A percentile compares a stretch with the other conserved stretches of the same genome.
Evolutionary conservation across 2,797 vertebrate genomes (phyloP).

Genomic region (Phrynocephalus forsythii): DNA sequence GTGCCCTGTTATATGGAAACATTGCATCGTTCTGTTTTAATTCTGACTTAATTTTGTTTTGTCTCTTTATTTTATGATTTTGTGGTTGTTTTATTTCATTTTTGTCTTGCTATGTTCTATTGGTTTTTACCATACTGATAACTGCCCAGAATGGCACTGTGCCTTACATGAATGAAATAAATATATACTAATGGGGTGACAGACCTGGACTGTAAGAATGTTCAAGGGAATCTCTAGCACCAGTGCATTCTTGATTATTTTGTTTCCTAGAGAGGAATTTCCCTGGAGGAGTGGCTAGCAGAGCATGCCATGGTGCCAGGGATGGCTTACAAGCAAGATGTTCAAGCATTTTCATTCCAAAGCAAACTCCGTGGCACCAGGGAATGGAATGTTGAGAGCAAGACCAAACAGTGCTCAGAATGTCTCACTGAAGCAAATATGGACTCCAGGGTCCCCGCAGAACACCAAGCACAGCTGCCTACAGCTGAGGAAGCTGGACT

Average conservation of each 20-base stretch:
- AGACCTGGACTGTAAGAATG: background rate
- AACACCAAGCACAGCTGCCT: too few species aligned
- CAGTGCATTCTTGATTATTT: background rate
- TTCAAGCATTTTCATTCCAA: background rate
- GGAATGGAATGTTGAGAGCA: constrained; percentile 28
- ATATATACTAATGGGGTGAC: background rate
- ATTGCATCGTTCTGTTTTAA: too few species aligned
- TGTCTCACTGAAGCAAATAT: background rate
- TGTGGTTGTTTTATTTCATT: too few species aligned
- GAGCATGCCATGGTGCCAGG: background rate
- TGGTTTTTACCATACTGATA: too few species aligned
- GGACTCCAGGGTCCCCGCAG: background rate
- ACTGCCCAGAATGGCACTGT: too few species aligned
- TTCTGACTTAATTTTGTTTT: too few species aligned
- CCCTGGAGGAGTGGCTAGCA: constrained; percentile 7
- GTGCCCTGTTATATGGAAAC: too few species aligned
- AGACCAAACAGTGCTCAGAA: background rate
- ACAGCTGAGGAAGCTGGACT: background rate
- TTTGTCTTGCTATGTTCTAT: too few species aligned
- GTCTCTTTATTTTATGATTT: too few species aligned
- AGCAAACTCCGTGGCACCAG: constrained; percentile 21
- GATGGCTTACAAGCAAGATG: background rate
- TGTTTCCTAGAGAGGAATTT: constrained; percentile 9
- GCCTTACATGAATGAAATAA: too few species aligned
- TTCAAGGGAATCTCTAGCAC: background rate